Evolutionary conservation across 2,888 invertebrate species (phyloP), one percentile per base, ranked within the genome.

Genomic region (Tineola bisselliella): DNA sequence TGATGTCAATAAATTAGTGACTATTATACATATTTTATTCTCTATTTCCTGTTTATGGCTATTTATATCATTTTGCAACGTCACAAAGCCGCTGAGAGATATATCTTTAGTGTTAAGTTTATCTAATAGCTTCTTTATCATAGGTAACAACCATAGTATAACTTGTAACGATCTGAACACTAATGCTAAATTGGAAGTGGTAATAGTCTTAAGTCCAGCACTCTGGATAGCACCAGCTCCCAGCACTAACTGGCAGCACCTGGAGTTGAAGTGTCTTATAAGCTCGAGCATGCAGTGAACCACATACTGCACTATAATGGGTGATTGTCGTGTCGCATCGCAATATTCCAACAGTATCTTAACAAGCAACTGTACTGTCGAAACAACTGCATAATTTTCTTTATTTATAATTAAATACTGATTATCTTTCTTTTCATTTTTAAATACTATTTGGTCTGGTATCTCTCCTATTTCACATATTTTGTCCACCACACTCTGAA

Each of bases 141-240:
- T 89, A 0, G 94, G 94, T 71, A 95, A 84, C 65, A 94, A 84
- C 93, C 94, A 94, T 61, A 94, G 80, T 56, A 96, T 88, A 19
- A 96, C 88, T 70, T 96, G 94, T 33, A 96, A 79, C 31, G 95
- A 94, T 67, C 96, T 88, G 12, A 94, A 94, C 0, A 95, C 93
- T 65, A 96, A 81, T 10, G 95, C 97, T 69, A 99, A 88, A 84
- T 98, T 98, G 38, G 95, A 94, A 69, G 96, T 97, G 4, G 98
- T 97, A 65, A 98, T 98, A 25, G 96, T 97, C 82, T 96, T 96
- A 61, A 96, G 84, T 5, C 98, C 98, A 43, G 97, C 97, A 65
- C 96, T 93, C 72, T 96, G 94, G 72, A 99, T 90, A 6, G 99
- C 99, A 52, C 98, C 98, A 44, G 98, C 99, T 52, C 98, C 99